Base-by-base conservation (phyloP, 2,797 vertebrate species). In the Anomalospiza imberbis region DNA sequence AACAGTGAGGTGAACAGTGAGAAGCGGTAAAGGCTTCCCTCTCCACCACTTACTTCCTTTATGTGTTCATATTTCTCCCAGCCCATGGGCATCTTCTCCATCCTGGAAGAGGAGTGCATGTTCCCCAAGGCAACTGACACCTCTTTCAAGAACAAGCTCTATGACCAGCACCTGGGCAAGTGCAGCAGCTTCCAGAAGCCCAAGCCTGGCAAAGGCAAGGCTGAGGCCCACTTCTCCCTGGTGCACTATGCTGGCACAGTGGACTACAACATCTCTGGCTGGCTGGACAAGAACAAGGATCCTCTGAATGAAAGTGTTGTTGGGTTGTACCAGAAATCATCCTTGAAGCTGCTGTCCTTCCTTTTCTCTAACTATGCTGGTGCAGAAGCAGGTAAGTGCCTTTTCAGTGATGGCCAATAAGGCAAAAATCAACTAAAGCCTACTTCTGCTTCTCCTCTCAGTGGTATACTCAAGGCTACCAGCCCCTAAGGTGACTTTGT, bases 241-340 rank as follows among this genome's bases (percentile, higher is more conserved):
- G 71, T 97, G 19, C 99, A 99, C 96, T 99, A 99, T 0, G 98
- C 99, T 4, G 98, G 99, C 13, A 99, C 98, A 0, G 99, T 99
- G 92, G 98, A 99, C 84, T 99, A 99, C 97, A 99, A 99, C 83
- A 98, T 99, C 12, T 0, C 7, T 21, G 98, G 99, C 20, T 99
- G 99, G 99, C 97, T 99, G 5, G 98, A 96, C 4, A 96, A 96
- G 45, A 99, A 99, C 97, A 99, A 99, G 98, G 99, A 99, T 7
- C 98, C 98, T 36, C 42, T 99, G 97, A 99, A 99, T 3, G 98
- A 99, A 70, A 98, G 98, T 4, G 97, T 99, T 17, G 19, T 99
- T 2, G 98, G 98, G 40, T 89, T 99, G 6, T 99, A 98, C 91
- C 98, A 98, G 95, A 98, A 98, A 83, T 98, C 98, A 38, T 96